Percentiles rank a stretch among this genome's conserved stretches.
These are phyloP conservation scores for Melanotaenia duboulayi DNA, from an alignment of 2,113 vertebrate genomes.

Conservation along the genomic window DNA sequence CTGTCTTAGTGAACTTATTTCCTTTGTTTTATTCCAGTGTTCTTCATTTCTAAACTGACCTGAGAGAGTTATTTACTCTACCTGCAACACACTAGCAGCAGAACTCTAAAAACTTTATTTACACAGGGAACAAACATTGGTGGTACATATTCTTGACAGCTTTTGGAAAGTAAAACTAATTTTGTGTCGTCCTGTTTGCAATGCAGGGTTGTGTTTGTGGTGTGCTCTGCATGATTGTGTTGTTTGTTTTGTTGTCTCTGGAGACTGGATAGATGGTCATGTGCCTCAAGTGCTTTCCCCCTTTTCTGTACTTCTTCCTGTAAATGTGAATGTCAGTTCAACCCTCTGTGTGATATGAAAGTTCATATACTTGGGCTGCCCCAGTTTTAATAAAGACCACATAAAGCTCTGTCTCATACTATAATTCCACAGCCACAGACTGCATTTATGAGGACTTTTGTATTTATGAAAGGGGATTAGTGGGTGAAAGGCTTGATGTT, in stretches of 20 bases:
- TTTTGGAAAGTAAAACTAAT: conserved; percentile 16
- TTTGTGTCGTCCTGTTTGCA: conserved; percentile 23
- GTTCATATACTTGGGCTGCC: conserved; percentile 36
- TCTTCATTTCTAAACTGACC: conserved; percentile 56
- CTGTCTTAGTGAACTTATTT: conserved; percentile 65
- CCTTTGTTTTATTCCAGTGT: conserved; percentile 61
- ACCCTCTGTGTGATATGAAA: conserved; percentile 33
- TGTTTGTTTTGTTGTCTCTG: conserved; percentile 60
- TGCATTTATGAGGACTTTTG: conserved; percentile 45
- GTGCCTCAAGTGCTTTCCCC: conserved; percentile 39
- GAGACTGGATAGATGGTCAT: conserved; percentile 65
- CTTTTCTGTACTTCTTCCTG: conserved; percentile 35
- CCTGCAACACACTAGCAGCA: not conserved
- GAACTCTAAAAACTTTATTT: conserved; percentile 11
- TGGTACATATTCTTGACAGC: not conserved
- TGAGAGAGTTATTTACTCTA: conserved; percentile 40
- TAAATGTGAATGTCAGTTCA: conserved; percentile 35
- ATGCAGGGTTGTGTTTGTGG: conserved; percentile 33
- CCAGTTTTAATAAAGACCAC: conserved; percentile 53
- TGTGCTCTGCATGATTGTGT: conserved; percentile 54
- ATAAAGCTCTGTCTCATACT: conserved; percentile 60
- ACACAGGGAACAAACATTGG: conserved; percentile 4
- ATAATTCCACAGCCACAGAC: conserved; percentile 57
- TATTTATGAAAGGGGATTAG: conserved; percentile 67
- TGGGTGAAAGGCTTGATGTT: conserved; percentile 40